Percentiles rank a stretch among this genome's conserved stretches.
Conservation (phyloP, 2,797 vertebrate genomes). For the Anniella stebbinsi region DNA sequence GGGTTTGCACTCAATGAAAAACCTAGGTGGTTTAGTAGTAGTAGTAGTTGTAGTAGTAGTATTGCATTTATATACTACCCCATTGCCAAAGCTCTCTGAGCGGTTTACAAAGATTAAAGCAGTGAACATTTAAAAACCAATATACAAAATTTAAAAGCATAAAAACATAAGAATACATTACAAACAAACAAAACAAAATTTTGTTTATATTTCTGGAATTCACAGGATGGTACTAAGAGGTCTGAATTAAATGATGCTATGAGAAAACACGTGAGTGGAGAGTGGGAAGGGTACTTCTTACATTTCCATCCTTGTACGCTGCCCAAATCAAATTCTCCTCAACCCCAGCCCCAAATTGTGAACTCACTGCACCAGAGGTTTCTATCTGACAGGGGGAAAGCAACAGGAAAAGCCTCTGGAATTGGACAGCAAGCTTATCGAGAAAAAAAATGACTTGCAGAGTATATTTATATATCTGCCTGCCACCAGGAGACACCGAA, state of each 20-base stretch:
- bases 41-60: too few relatives aligned
- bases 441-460: constrained; percentile 37
- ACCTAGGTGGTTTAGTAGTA: too few relatives aligned
- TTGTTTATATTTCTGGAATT: neutral
- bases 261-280: neutral
- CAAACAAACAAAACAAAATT: too few relatives aligned
- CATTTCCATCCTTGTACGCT: constrained; percentile 34
- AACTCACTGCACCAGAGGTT: neutral
- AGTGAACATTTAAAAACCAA: too few relatives aligned
- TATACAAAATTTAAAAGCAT: too few relatives aligned
- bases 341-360: accelerated
- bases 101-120: too few relatives aligned
- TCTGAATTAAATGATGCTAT: neutral
- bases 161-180: too few relatives aligned
- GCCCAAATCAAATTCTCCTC: too few relatives aligned
- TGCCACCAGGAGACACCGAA: constrained; percentile 60
- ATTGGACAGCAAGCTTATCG: constrained; percentile 44
- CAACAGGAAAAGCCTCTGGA: constrained; percentile 55
- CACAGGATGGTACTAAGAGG: neutral
- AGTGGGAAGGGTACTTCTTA: constrained; percentile 26
- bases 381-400: constrained; percentile 58
- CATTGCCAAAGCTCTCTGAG: too few relatives aligned
- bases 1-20: neutral
- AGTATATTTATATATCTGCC: constrained; percentile 50
- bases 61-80: too few relatives aligned